Base-by-base conservation (phyloP, 2,113 vertebrate species). In the Pseudopodoces humilis region DNA sequence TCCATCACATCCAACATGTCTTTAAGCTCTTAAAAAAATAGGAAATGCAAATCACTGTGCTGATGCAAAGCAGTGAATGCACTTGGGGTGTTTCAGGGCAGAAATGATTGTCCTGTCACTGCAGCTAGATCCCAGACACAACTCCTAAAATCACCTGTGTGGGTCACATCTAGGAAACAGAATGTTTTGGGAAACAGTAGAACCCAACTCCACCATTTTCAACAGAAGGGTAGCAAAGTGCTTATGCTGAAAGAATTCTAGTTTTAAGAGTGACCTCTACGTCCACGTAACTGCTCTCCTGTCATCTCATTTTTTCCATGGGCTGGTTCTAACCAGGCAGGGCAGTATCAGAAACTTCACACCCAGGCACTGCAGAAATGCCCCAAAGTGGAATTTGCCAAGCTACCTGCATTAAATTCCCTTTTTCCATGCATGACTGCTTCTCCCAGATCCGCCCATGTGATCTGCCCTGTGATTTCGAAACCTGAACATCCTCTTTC, bases 91-190 rank as follows among this genome's bases (percentile, higher is more conserved):
- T 69, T 72, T 59, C 35, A 31, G 46, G 35, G 31, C 41, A 69
- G 41, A 90, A 77, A 65, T 13, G 2, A 44, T 5, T 56, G 47
- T 79, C 18, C 46, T 52, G 46, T 70, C 21, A 33, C 18, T 47
- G 52, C 28, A 23, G 52, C 27, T 43, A 7, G 41, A 23, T 65
- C 41, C 43, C 43, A 52, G 44, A 41, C 39, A 30, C 5, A 22
- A 24, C 3, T 25, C 19, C 0, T 3, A 67, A 47, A 63, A 49
- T 44, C 20, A 23, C 71, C n/a, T 35, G 13, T 3, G 6, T 1
- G 2, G 22, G 37, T 62, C 62, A 14, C 37, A 35, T 15, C 31
- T 53, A 39, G 49, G 23, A 9, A 53, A 50, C 3, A 0, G 27
- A 67, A 18, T 53, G 13, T 63, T 70, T 49, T 15, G 63, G 56